phyloP scores from a whole-genome alignment of 2,113 vertebrate species.

The Pangasianodon gigas region DNA sequence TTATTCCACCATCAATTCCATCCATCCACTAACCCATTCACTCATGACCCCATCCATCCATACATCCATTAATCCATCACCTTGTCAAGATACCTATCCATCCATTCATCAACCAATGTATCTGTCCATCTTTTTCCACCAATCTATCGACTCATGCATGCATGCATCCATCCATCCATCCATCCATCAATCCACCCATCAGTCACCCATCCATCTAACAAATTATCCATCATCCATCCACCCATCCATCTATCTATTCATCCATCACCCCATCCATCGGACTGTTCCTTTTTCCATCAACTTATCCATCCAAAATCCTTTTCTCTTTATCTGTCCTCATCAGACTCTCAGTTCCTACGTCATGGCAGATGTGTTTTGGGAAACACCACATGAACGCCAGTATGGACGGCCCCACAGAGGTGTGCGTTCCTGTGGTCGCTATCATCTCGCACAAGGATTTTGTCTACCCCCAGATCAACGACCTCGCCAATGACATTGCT shows the following conservation, averaged over 20 bases:
- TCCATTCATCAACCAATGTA: background rate
- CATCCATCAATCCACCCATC: background rate
- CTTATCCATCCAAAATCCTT: background rate
- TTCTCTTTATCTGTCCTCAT: background rate
- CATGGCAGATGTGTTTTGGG: conserved; percentile 70
- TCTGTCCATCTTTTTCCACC: background rate
- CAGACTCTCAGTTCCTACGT: conserved; percentile 35
- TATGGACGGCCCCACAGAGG: conserved; percentile 58
- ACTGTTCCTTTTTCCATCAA: no score
- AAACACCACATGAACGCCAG: conserved; percentile 73
- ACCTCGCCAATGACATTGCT: conserved; percentile 69
- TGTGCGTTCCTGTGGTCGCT: conserved; percentile 52
- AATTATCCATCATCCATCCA: no score
- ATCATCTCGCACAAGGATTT: conserved; percentile 70
- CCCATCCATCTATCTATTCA: no score
- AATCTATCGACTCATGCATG: background rate
- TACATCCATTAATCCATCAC: background rate
- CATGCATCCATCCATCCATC: background rate
- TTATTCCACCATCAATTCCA: background rate
- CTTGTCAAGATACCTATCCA: background rate
- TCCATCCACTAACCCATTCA: background rate
- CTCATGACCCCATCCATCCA: background rate
- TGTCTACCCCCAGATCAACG: conserved; percentile 61
- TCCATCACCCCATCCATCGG: no score
- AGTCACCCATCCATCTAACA: no score